These are phyloP conservation scores for Planococcus citri DNA, from an alignment of 1,140 invertebrate species.

Conservation along the genomic window DNA sequence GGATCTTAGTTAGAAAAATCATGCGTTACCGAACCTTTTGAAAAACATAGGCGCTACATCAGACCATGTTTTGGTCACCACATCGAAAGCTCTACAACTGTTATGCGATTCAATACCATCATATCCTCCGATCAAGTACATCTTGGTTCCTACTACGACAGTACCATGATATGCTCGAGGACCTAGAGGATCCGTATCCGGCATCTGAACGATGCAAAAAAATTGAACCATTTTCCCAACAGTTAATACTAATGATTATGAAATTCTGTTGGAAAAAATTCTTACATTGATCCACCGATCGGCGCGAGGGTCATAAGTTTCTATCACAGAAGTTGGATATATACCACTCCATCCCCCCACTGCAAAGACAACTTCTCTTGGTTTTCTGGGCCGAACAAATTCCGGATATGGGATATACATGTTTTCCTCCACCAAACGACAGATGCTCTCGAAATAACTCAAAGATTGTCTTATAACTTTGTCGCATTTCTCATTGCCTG, in stretches of 20 bases:
- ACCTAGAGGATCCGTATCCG: conserved; percentile 43
- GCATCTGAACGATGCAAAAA: neutral
- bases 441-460: neutral
- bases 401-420: neutral
- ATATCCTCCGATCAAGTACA: conserved; percentile 57
- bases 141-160: conserved; percentile 42
- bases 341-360: conserved; percentile 64
- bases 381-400: conserved; percentile 46
- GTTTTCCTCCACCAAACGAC: neutral
- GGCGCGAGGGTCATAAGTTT: conserved; percentile 62
- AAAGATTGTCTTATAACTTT: neutral
- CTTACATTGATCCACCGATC: conserved; percentile 53
- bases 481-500: neutral
- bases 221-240: too few species aligned
- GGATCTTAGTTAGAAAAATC: too few species aligned
- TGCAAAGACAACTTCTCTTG: conserved; percentile 54
- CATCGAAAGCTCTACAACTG: conserved; percentile 49
- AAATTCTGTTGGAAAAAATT: neutral
- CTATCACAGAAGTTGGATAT: conserved; percentile 55
- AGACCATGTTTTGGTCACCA: conserved; percentile 46
- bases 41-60: conserved; percentile 47
- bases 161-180: conserved; percentile 58
- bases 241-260: too few species aligned
- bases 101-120: conserved; percentile 51
- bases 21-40: conserved; percentile 27